These are phyloP conservation scores for Siniperca chuatsi DNA, from an alignment of 2,113 vertebrate genomes.

Conservation along the genomic window DNA sequence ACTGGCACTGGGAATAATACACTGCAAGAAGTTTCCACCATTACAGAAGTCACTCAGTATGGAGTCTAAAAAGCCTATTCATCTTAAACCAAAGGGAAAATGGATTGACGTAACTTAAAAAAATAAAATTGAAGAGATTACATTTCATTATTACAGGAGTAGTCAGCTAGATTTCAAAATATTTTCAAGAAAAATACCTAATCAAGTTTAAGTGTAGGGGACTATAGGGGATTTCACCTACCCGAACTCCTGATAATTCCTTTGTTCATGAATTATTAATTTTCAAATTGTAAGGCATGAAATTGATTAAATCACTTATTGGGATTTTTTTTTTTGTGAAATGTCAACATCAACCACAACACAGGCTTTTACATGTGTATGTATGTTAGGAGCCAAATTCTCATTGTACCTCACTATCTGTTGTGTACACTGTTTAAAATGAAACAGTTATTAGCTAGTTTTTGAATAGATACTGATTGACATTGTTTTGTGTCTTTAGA, in stretches of 20 bases:
- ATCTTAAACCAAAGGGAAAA: not conserved
- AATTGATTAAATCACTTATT: not conserved
- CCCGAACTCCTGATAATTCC: not conserved
- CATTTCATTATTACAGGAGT: not conserved
- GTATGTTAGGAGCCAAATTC: not conserved
- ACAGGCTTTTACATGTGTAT: not conserved
- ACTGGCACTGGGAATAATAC: slow-evolving; percentile 28
- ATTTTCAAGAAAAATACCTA: not conserved
- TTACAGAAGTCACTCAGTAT: not conserved
- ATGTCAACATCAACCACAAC: not conserved
- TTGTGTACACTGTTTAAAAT: not conserved
- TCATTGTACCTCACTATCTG: not conserved
- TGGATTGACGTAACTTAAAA: not conserved
- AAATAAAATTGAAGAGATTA: not conserved
- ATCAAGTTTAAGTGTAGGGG: not conserved
- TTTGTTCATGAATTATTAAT: not conserved
- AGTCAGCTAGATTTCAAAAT: not conserved
- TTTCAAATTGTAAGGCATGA: not conserved
- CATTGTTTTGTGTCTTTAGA: slow-evolving; percentile 6
- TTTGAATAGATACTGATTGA: slow-evolving; percentile 20
- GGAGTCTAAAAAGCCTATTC: not conserved
- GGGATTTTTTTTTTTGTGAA: not conserved
- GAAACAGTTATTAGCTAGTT: not conserved
- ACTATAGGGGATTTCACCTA: not conserved
- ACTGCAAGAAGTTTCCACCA: slow-evolving; percentile 28